These are phyloP conservation scores for Echiichthys vipera DNA, from an alignment of 2,797 vertebrate genomes.

Conservation along the genomic window DNA sequence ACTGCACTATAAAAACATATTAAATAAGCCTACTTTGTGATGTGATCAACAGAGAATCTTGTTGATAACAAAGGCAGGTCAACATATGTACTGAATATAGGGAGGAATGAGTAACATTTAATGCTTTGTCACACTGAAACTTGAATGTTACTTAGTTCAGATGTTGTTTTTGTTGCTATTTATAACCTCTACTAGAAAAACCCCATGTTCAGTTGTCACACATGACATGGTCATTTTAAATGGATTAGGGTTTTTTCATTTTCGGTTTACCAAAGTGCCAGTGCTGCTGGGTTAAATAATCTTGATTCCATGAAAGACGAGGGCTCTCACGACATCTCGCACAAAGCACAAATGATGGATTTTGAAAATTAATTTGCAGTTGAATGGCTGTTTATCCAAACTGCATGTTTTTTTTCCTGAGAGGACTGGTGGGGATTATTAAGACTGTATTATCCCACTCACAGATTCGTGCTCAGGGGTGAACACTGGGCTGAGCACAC, in stretches of 20 bases:
- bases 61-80: too few relatives aligned
- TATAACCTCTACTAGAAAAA: too few relatives aligned
- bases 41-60: too few relatives aligned
- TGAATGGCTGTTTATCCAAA: conserved; percentile 40
- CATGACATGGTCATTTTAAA: background rate
- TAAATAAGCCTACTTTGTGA: background rate
- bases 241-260: background rate
- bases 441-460: conserved; percentile 27
- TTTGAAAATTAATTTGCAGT: conserved; percentile 11
- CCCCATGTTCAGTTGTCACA: background rate
- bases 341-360: conserved; percentile 11
- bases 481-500: conserved; percentile 7
- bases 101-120: background rate
- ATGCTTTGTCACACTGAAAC: background rate
- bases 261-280: background rate
- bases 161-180: background rate
- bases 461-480: conserved; percentile 2
- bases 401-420: conserved; percentile 18
- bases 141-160: background rate
- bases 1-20: background rate
- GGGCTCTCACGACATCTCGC: background rate
- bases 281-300: background rate
- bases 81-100: background rate
- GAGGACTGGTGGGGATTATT: conserved; percentile 19
- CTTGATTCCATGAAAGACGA: background rate